Percentiles rank a stretch among this genome's conserved stretches.
phyloP scores from a whole-genome alignment of 2,113 vertebrate species.

The Actinemys pallida region DNA sequence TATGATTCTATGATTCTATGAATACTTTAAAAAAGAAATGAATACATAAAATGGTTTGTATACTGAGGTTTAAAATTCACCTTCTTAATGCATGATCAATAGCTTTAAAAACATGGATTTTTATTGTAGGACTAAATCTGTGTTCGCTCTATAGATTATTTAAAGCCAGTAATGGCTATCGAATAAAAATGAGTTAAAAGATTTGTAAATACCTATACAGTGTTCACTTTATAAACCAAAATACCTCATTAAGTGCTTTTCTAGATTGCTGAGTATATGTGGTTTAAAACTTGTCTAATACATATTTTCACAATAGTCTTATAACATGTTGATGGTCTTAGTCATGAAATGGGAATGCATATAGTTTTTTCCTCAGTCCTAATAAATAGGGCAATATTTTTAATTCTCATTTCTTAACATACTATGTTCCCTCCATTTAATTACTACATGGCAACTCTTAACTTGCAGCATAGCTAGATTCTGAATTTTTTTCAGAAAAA shows the following conservation, averaged over 20 bases:
- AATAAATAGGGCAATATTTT: slow-evolving; percentile 13
- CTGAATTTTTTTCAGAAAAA: slow-evolving; percentile 21
- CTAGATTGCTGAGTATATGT: slow-evolving; percentile 16
- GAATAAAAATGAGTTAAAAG: slow-evolving; percentile 32
- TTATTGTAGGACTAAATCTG: background rate
- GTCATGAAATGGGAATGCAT: background rate
- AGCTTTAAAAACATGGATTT: background rate
- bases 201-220: slow-evolving; percentile 8
- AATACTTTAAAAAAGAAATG: background rate
- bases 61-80: background rate
- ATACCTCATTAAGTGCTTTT: slow-evolving; percentile 19
- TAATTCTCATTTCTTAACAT: background rate
- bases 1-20: too few species aligned
- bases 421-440: background rate
- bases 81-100: background rate
- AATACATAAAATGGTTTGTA: background rate
- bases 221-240: background rate
- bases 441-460: background rate
- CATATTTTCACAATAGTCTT: background rate
- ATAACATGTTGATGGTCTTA: background rate
- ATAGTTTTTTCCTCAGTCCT: background rate
- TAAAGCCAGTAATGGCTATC: background rate
- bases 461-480: slow-evolving; percentile 14
- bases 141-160: background rate
- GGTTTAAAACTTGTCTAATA: background rate